Base-by-base conservation (phyloP, 2,797 vertebrate species). In the Peromyscus attwateri region DNA sequence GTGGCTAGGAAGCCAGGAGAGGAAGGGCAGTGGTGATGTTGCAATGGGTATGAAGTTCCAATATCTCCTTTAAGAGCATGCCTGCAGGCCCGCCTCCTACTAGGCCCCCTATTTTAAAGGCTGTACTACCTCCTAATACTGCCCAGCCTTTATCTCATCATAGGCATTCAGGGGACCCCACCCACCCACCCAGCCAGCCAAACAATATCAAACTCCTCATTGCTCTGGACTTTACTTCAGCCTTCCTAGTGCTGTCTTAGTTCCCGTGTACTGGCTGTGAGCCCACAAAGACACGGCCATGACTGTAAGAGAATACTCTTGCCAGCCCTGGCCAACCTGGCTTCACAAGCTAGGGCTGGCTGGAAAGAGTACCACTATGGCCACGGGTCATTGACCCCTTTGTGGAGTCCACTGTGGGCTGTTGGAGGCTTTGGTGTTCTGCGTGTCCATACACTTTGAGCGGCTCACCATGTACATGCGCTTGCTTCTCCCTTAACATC, bases 401-500 rank as follows among this genome's bases (percentile, higher is more conserved):
- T 12, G 4, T 27, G 82, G 66, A 71, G 83, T 10, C 7, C 27
- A n/a, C 73, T 31, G 43, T 71, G 84, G 70, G 77, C 31, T 27
- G n/a, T 31, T 3, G 40, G 62, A 52, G 83, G 6, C 52, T 55
- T 90, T 40, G 17, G 8, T 9, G 1, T 52, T 80, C 16, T 57
- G 37, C 25, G 81, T 77, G 12, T 6, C 1, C 0, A 31, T 40
- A 19, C 13, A 27, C 27, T 34, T 9, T 19, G 52, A 55, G 31
- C 0, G 2, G 8, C 68, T 83, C 60, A 46, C 8, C 1, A 6
- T 16, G 17, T 3, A 0, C 4, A 10, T 31, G 87, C 27, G 9
- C 73, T 55, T 43, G 34, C n/a, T 49, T 27, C 37, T 34, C 71
- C 71, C 62, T 77, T n/a, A 17, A 75, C 25, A 3, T 37, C 66